Evolutionary conservation across 2,113 vertebrate species (phyloP), one percentile per base, ranked within the genome.

Genomic region (Tauraco erythrolophus): DNA sequence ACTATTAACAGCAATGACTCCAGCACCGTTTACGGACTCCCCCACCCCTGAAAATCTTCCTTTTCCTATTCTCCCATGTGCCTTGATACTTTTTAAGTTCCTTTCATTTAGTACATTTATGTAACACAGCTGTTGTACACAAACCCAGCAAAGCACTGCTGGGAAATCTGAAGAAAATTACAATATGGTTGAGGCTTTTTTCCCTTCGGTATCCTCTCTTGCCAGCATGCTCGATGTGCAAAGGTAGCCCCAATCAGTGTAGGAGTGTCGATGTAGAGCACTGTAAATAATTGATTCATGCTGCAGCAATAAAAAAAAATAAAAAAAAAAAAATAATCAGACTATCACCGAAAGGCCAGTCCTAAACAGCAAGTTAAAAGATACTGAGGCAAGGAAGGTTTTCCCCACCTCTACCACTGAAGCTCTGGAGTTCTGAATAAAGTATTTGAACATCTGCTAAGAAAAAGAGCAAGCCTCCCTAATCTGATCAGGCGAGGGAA

Each of bases 341-440:
- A 37, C 56, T 45, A 64, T 9, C 19, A 76, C 33, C 0, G 2
- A 69, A 27, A 79, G 18, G 23, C 8, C 43, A 71, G n/a, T 35
- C 23, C 53, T 79, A 53, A 81, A 75, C 33, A 65, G 57, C 2
- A 1, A 90, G 17, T 23, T 16, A 22, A 64, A 76, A 69, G 33
- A 64, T 37, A 65, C 0, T 35, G 35, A 48, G 21, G 33, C 0
- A 0, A 79, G 78, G 57, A 60, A 75, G 28, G 25, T 22, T 78
- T 48, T 79, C 31, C 19, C 8, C 25, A 71, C 4, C 57, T 88
- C 50, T 45, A 33, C 7, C 21, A 16, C 54, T 45, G 12, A 48
- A 76, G 71, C 45, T 69, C 17, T n/a, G 19, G 5, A 88, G 61
- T 39, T 83, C 45, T 28, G 56, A 82, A 71, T 9, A 17, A 39